Base-by-base conservation (phyloP, 2,797 vertebrate species). In the Ambastaia sidthimunki region DNA sequence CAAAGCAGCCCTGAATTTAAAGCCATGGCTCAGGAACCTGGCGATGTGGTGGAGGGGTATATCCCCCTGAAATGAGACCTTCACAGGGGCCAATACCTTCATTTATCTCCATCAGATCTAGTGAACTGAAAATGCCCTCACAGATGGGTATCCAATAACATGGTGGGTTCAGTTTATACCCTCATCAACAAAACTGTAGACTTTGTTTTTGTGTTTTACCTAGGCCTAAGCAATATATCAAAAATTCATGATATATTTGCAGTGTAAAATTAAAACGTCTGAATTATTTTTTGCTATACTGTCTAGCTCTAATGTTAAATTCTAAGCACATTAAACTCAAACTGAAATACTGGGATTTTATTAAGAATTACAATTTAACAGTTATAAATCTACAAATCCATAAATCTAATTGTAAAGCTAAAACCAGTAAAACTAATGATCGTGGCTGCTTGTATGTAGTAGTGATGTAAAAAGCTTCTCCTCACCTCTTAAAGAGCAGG, bases 401-500 rank as follows among this genome's bases (percentile, higher is more conserved):
- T 28, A 28, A 28, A 4, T 28, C 28, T 28, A 28, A 28, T 28
- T 28, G 21, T 19, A 7, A 28, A 25, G 5, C 12, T 60, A 21
- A 15, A 59, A 2, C 57, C 13, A 54, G 25, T 54, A 19, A 47
- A 44, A 15, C 18, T 34, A 55, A 31, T n/a, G 48, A 71, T 54
- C 16, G 2, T 0, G 9, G 52, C 13, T 57, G 50, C 31, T 44
- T n/a, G 16, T 13, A 47, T n/a, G 9, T 69, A 60, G 25, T 7
- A 69, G 7, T 59, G 25, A 63, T 52, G 47, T 4, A n/a, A 63
- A 68, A 71, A n/a, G 41, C 71, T 62, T 25, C 37, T 52, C 54
- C 95, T 96, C 91, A 99, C 98, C 97, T 99, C 91, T 99, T 99
- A 84, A 99, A 98, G 74, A 98, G 94, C 72, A 99, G 95, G 87